Percentiles rank a stretch among this genome's conserved stretches.
Evolutionary conservation across 2,888 invertebrate genomes (phyloP).

Genomic region (Ecliptopera silaceata): DNA sequence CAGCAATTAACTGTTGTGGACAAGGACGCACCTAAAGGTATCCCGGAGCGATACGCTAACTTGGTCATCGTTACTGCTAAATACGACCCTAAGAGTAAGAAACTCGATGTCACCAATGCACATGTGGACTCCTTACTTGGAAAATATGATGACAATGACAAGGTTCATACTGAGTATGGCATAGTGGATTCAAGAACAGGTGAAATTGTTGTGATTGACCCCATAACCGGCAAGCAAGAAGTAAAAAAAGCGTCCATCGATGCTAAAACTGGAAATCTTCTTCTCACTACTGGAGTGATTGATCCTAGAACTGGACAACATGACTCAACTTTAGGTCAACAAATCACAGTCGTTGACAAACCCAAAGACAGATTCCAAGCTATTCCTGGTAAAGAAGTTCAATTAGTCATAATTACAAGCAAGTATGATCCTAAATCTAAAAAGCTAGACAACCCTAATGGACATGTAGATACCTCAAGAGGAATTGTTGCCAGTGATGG

Average conservation of each 20-base stretch:
- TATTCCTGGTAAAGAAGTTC: constrained; percentile 73
- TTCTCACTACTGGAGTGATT: constrained; percentile 80
- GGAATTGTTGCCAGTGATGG: constrained; percentile 69
- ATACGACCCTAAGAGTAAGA: constrained; percentile 82
- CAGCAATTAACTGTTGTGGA: constrained; percentile 77
- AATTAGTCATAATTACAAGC: constrained; percentile 80
- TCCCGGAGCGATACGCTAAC: constrained; percentile 75
- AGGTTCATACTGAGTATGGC: constrained; percentile 83
- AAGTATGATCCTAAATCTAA: constrained; percentile 83
- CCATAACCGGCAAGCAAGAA: constrained; percentile 85
- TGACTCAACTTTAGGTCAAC: constrained; percentile 82
- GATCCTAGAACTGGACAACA: constrained; percentile 83
- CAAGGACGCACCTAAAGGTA: constrained; percentile 71
- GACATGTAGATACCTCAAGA: constrained; percentile 75
- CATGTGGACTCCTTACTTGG: constrained; percentile 70
- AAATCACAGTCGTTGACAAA: constrained; percentile 72
- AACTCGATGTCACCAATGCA: constrained; percentile 77
- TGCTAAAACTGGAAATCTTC: constrained; percentile 84
- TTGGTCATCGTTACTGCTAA: constrained; percentile 82
- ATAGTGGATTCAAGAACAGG: constrained; percentile 82
- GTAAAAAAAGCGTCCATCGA: constrained; percentile 85
- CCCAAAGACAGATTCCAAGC: constrained; percentile 68
- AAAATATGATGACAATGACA: constrained; percentile 72
- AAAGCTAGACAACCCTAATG: constrained; percentile 79
- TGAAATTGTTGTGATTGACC: constrained; percentile 82